These are phyloP conservation scores for Onychostoma macrolepis DNA, from an alignment of 2,113 vertebrate genomes.

Conservation along the genomic window DNA sequence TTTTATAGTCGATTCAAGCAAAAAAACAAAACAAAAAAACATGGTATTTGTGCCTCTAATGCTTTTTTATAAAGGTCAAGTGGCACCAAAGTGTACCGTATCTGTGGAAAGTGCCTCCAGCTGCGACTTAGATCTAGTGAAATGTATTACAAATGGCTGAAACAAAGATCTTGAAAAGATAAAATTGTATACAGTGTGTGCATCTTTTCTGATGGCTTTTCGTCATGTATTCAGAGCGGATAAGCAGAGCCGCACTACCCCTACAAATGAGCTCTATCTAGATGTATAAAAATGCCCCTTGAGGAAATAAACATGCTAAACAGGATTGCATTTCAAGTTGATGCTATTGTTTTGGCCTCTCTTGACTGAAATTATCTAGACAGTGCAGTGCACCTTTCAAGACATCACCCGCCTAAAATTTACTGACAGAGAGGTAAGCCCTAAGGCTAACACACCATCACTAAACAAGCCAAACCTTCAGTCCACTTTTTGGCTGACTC, in stretches of 20 bases:
- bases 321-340: slow-evolving; percentile 10
- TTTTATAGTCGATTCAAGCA: background rate
- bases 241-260: background rate
- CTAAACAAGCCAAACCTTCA: slow-evolving; percentile 43
- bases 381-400: slow-evolving; percentile 20
- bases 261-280: slow-evolving; percentile 14
- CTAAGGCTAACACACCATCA: slow-evolving; percentile 38
- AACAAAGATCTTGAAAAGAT: slow-evolving; percentile 14
- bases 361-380: slow-evolving; percentile 19
- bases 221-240: background rate
- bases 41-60: background rate
- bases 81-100: background rate
- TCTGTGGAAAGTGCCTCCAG: background rate
- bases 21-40: background rate
- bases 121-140: background rate
- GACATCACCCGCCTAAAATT: slow-evolving; percentile 5
- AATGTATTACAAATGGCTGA: background rate
- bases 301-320: slow-evolving; percentile 34
- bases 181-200: background rate
- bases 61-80: slow-evolving; percentile 13
- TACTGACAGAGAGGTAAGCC: slow-evolving; percentile 37
- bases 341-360: slow-evolving; percentile 4
- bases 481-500: slow-evolving; percentile 24
- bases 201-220: background rate
- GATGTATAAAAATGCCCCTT: slow-evolving; percentile 21